Evolutionary conservation across 2,113 vertebrate genomes (phyloP).

Genomic region (Mobula birostris): DNA sequence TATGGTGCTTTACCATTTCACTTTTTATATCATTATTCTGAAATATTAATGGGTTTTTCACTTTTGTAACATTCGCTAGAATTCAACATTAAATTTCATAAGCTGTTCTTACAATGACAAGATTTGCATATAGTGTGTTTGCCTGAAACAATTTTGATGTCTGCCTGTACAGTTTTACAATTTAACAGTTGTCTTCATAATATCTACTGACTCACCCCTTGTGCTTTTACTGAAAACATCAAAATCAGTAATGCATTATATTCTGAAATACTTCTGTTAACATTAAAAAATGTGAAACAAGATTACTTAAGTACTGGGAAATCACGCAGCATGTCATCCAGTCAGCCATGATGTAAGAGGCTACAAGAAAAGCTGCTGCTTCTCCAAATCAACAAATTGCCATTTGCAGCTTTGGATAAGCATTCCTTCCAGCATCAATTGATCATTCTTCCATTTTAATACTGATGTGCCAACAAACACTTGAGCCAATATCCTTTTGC

Average conservation of each 20-base stretch:
- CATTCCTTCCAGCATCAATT: background rate
- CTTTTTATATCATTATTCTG: background rate
- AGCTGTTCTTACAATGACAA: background rate
- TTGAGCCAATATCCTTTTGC: background rate
- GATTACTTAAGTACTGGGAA: background rate
- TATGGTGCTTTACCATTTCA: no score
- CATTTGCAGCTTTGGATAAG: background rate
- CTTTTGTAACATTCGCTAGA: background rate
- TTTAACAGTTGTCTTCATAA: background rate
- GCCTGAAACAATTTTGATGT: background rate
- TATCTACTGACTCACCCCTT: background rate
- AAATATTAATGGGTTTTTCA: background rate
- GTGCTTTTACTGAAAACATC: background rate
- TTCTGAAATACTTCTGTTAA: background rate
- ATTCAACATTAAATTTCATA: no score
- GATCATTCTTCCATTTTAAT: background rate
- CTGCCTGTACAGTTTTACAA: background rate
- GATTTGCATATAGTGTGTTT: background rate
- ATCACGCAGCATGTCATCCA: background rate
- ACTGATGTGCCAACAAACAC: no score
- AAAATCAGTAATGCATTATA: background rate
- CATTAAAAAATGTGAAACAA: background rate
- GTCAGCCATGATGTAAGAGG: background rate
- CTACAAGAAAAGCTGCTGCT: background rate
- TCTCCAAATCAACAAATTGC: background rate